Conservation (phyloP, 2,797 vertebrate species). For the Microcaecilia unicolor region DNA sequence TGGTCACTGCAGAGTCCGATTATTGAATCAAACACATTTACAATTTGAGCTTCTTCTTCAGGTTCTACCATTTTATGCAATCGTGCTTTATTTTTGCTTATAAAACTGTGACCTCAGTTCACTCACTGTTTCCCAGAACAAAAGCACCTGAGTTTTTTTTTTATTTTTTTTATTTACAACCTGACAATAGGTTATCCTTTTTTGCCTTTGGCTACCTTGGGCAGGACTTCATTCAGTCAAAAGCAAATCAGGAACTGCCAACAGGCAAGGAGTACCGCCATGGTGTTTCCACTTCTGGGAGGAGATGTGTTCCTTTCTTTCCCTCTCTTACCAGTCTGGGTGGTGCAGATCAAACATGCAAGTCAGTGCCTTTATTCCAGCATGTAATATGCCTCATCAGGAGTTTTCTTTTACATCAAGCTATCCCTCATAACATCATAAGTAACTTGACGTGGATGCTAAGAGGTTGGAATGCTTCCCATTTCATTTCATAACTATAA, state of each 20-base stretch:
- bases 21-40: too few relatives aligned
- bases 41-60: too few relatives aligned
- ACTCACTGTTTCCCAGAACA: too few relatives aligned
- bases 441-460: slow-evolving; percentile 7
- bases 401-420: slow-evolving; percentile 20
- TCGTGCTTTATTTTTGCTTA: too few relatives aligned
- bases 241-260: neutral
- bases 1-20: too few relatives aligned
- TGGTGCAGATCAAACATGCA: slow-evolving; percentile 2
- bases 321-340: neutral
- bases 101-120: too few relatives aligned
- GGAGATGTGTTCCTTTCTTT: slow-evolving; percentile 2
- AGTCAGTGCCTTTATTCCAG: slow-evolving; percentile 13
- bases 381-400: slow-evolving; percentile 14
- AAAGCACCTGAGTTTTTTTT: too few relatives aligned
- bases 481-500: neutral
- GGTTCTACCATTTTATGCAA: too few relatives aligned
- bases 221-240: neutral
- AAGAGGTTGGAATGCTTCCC: slow-evolving; percentile 3
- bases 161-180: too few relatives aligned
- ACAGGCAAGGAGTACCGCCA: slow-evolving; percentile 1
- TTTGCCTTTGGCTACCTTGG: neutral
- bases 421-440: slow-evolving; percentile 36
- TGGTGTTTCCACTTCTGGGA: slow-evolving; percentile 4
- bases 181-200: neutral